A percentile compares a stretch with the other conserved stretches of the same genome.
Conservation (phyloP, 2,888 invertebrate genomes). For the Dryococelus australis region DNA sequence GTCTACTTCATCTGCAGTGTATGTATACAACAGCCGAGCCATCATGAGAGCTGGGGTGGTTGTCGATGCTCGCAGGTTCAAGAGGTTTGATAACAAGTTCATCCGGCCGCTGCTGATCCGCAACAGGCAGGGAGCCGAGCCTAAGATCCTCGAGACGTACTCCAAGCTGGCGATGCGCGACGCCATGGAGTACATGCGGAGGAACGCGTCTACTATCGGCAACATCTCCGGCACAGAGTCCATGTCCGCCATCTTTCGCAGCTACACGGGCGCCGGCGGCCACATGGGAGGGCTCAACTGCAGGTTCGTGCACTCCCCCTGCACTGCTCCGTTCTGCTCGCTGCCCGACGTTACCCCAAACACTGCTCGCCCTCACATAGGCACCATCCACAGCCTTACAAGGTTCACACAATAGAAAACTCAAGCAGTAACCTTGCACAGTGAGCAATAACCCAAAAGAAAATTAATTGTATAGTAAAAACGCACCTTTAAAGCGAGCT, state of each 20-base stretch:
- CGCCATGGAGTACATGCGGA: constrained; percentile 89
- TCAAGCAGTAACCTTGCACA: too few species aligned
- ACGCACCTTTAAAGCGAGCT: too few species aligned
- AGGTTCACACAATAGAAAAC: too few species aligned
- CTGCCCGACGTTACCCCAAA: too few species aligned
- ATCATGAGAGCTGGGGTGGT: too few species aligned
- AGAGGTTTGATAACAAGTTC: constrained; percentile 92
- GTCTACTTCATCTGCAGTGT: too few species aligned
- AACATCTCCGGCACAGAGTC: constrained; percentile 89
- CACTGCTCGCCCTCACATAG: too few species aligned
- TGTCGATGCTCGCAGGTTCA: constrained; percentile 68
- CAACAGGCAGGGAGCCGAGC: constrained; percentile 87
- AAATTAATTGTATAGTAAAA: too few species aligned
- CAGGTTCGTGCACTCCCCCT: constrained; percentile 31
- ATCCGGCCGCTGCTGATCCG: constrained; percentile 87
- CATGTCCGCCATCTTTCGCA: constrained; percentile 90
- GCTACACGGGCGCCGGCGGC: constrained; percentile 81
- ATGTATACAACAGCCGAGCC: too few species aligned
- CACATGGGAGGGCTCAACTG: constrained; percentile 68
- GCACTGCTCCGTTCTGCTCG: too few species aligned
- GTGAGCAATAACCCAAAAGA: too few species aligned
- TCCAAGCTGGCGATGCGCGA: constrained; percentile 93
- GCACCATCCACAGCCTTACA: too few species aligned
- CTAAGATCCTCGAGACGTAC: constrained; percentile 93
- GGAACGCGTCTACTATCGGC: constrained; percentile 86